Evolutionary conservation across 2,888 invertebrate genomes (phyloP).

Genomic region (Rhingia rostrata): DNA sequence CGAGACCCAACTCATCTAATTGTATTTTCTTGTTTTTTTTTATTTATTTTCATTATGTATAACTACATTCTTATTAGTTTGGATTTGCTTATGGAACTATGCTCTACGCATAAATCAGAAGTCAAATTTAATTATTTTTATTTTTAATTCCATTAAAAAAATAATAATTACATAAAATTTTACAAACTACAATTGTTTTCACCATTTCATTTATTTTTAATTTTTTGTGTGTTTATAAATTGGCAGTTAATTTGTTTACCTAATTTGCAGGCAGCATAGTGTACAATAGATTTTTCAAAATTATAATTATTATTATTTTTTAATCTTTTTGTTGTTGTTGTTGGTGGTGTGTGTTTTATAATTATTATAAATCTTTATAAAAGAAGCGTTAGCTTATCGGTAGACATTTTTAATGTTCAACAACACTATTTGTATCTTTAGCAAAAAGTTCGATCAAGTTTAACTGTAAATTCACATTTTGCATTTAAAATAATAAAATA

Average conservation of each 20-base stretch:
- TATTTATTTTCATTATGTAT: constrained; percentile 55
- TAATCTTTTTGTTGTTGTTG: neutral
- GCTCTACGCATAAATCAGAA: constrained; percentile 51
- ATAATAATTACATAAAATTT: constrained; percentile 66
- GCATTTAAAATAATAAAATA: constrained; percentile 45
- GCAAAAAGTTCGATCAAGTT: constrained; percentile 22
- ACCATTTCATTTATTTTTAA: constrained; percentile 40
- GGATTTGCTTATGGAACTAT: constrained; percentile 38
- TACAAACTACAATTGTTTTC: constrained; percentile 63
- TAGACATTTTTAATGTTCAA: constrained; percentile 24
- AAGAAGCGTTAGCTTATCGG: constrained; percentile 16
- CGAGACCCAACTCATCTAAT: constrained; percentile 20
- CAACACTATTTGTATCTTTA: constrained; percentile 14
- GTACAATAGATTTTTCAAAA: constrained; percentile 42
- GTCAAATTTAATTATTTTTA: constrained; percentile 57
- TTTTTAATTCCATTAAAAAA: constrained; percentile 61
- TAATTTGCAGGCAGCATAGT: constrained; percentile 44
- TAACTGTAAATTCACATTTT: constrained; percentile 29
- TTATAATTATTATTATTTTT: constrained; percentile 50
- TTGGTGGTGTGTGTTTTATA: too few species aligned
- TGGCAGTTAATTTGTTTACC: constrained; percentile 69
- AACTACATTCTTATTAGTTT: constrained; percentile 65
- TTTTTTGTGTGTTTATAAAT: constrained; percentile 38
- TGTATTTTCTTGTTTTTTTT: constrained; percentile 53
- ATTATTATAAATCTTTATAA: constrained; percentile 1